These are phyloP conservation scores for Chelon labrosus DNA, from an alignment of 2,797 vertebrate genomes.

Conservation along the genomic window DNA sequence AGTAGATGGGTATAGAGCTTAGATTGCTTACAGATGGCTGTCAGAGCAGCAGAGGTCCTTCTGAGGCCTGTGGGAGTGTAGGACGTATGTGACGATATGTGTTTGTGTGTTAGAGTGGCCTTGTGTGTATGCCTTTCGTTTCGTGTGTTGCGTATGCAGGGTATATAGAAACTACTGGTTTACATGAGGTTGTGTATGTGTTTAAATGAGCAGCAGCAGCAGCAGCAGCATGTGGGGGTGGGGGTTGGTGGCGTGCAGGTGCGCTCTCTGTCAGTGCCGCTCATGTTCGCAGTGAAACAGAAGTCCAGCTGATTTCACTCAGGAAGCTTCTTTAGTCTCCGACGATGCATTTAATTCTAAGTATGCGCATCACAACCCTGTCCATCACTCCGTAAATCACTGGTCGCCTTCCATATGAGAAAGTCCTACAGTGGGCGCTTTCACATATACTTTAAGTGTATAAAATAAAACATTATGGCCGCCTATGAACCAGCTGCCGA, in stretches of 20 bases:
- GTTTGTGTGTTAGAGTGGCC: neutral
- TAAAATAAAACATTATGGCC: slow-evolving; percentile 48
- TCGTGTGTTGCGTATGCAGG: neutral
- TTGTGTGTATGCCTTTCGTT: neutral
- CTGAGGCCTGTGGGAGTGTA: slow-evolving; percentile 50
- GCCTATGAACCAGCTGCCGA: slow-evolving; percentile 9
- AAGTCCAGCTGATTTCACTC: slow-evolving; percentile 56
- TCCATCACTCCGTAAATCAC: slow-evolving; percentile 55
- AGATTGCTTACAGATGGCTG: slow-evolving; percentile 86
- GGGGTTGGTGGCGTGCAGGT: slow-evolving; percentile 59
- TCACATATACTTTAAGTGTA: slow-evolving; percentile 37
- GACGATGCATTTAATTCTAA: slow-evolving; percentile 23
- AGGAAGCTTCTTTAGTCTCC: slow-evolving; percentile 31
- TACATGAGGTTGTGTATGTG: slow-evolving; percentile 5
- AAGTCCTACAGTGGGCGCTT: slow-evolving; percentile 10
- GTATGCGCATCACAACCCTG: slow-evolving; percentile 16
- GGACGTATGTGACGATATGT: neutral
- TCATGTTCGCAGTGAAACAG: slow-evolving; percentile 52
- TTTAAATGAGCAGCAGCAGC: slow-evolving; percentile 24
- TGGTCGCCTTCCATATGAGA: slow-evolving; percentile 10
- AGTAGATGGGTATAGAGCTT: slow-evolving; percentile 72
- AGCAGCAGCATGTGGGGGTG: too few species aligned
- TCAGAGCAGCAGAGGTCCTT: slow-evolving; percentile 53
- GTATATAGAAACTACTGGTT: neutral
- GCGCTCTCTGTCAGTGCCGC: slow-evolving; percentile 52